Percentiles rank a stretch among this genome's conserved stretches.
phyloP scores from a whole-genome alignment of 2,888 invertebrate genomes.

The Crioceris asparagi region DNA sequence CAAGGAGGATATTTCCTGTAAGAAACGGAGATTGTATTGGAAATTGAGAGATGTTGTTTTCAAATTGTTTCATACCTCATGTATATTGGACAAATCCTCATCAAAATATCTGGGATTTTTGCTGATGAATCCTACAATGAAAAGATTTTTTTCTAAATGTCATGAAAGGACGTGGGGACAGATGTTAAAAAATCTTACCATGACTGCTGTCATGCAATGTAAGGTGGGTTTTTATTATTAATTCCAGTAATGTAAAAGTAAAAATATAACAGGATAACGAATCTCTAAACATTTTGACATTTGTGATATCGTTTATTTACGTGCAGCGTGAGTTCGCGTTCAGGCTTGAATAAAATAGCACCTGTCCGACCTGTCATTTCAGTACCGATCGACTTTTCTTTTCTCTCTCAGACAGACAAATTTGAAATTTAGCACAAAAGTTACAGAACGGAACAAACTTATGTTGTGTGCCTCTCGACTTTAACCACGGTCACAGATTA shows the following conservation, averaged over 20 bases:
- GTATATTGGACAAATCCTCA: conserved; percentile 47
- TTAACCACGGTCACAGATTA: too few species aligned
- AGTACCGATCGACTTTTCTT: too few species aligned
- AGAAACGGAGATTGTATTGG: conserved; percentile 11
- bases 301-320: too few species aligned
- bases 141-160: conserved; percentile 10
- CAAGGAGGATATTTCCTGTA: conserved; percentile 35
- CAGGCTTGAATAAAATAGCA: too few species aligned
- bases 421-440: too few species aligned
- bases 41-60: not conserved
- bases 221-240: conserved; percentile 56
- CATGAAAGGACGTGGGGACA: conserved; percentile 15
- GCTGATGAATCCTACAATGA: conserved; percentile 56
- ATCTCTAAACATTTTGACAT: conserved; percentile 37
- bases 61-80: conserved; percentile 38
- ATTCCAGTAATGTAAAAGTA: conserved; percentile 55
- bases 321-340: too few species aligned
- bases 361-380: too few species aligned
- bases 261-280: conserved; percentile 54
- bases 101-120: conserved; percentile 59
- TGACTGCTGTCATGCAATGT: conserved; percentile 64
- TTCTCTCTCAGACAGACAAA: too few species aligned
- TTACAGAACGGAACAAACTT: too few species aligned
- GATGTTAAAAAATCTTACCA: conserved; percentile 45
- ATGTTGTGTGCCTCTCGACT: too few species aligned